These are phyloP conservation scores for Loripinus fragilis DNA, from an alignment of 2,888 invertebrate species.

Conservation along the genomic window DNA sequence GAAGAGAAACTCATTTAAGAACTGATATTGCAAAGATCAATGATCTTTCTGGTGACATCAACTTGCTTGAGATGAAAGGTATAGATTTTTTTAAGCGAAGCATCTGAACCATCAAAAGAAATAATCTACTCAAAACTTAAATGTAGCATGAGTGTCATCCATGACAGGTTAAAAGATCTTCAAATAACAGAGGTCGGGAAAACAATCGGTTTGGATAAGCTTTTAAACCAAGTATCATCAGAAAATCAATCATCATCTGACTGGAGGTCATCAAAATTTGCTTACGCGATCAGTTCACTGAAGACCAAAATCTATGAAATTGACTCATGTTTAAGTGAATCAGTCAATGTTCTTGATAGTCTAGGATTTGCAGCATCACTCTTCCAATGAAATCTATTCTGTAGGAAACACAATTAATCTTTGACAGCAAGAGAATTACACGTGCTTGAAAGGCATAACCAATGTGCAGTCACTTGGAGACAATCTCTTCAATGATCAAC, in stretches of 20 bases:
- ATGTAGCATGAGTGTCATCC: background rate
- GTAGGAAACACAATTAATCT: background rate
- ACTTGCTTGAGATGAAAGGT: background rate
- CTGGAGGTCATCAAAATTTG: background rate
- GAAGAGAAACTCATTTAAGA: background rate
- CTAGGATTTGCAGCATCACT: background rate
- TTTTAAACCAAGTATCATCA: too few species aligned
- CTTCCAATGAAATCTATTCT: background rate
- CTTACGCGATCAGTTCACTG: background rate
- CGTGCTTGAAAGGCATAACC: background rate
- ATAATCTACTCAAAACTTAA: background rate
- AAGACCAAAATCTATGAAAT: background rate
- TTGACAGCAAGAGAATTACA: background rate
- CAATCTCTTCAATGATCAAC: too few species aligned
- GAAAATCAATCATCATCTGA: background rate
- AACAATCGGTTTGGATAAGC: too few species aligned
- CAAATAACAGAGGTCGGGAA: background rate
- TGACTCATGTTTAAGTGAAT: background rate
- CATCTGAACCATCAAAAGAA: background rate
- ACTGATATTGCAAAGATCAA: background rate
- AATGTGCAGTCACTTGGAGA: background rate
- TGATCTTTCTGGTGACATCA: background rate
- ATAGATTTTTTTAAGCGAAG: background rate
- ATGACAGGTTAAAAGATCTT: background rate
- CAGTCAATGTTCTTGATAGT: background rate